These are phyloP conservation scores for Kradibia gibbosae DNA, from an alignment of 1,140 invertebrate genomes.

Conservation along the genomic window DNA sequence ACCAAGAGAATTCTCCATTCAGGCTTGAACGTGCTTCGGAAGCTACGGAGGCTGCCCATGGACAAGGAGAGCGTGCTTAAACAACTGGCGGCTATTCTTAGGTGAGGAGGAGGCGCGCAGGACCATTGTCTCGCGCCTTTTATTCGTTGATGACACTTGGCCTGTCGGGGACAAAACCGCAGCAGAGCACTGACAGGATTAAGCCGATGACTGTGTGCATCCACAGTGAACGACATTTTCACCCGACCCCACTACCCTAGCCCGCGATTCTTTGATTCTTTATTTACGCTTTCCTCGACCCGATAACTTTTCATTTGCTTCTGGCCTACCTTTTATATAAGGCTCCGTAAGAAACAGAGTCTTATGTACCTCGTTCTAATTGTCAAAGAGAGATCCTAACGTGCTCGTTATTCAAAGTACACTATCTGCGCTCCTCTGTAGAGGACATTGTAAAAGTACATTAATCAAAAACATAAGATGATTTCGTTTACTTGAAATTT, in stretches of 20 bases:
- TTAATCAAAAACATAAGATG: too few relatives aligned
- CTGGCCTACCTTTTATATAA: too few relatives aligned
- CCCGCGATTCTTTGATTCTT: background rate
- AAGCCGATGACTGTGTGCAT: conserved; percentile 62
- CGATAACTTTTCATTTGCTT: background rate
- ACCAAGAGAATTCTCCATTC: conserved; percentile 83
- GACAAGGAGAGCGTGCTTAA: conserved; percentile 81
- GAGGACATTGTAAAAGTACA: too few relatives aligned
- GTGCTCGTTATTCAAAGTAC: too few relatives aligned
- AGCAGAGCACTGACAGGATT: conserved; percentile 62
- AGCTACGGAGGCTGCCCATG: conserved; percentile 79
- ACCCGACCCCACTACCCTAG: too few relatives aligned
- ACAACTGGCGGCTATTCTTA: conserved; percentile 79
- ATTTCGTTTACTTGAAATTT: too few relatives aligned
- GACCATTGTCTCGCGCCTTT: too few relatives aligned
- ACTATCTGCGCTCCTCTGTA: too few relatives aligned
- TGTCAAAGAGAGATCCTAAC: too few relatives aligned
- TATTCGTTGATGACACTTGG: too few relatives aligned
- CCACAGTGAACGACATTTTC: background rate
- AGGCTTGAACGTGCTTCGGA: conserved; percentile 81
- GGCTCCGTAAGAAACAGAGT: too few relatives aligned
- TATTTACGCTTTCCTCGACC: background rate
- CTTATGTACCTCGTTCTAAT: too few relatives aligned
- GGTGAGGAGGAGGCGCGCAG: conserved; percentile 64
- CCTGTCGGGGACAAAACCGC: background rate